These are phyloP conservation scores for Drosophila parthenogenetica DNA, from an alignment of 2,888 invertebrate genomes.

Conservation along the genomic window DNA sequence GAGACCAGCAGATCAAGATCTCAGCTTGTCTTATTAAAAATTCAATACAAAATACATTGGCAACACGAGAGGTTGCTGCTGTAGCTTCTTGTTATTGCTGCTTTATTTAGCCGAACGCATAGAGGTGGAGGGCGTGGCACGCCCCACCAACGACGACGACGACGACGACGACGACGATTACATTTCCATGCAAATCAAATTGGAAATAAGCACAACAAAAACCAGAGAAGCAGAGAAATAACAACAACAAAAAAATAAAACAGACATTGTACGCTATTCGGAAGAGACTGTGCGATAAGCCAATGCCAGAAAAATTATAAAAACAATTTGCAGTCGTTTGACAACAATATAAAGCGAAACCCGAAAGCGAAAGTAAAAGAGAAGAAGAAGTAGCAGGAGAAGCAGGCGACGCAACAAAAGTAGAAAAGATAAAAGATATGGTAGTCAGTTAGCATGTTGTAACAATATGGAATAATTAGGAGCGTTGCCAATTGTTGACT, in stretches of 20 bases:
- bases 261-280: conserved; percentile 24
- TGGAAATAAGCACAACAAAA: conserved; percentile 56
- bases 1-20: conserved; percentile 29
- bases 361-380: too few relatives aligned
- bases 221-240: neutral
- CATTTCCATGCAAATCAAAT: conserved; percentile 81
- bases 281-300: conserved; percentile 47
- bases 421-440: conserved; percentile 28
- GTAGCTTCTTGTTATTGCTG: conserved; percentile 14
- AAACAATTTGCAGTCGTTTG: conserved; percentile 70
- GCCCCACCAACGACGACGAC: conserved; percentile 21
- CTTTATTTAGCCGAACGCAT: conserved; percentile 18
- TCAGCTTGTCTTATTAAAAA: conserved; percentile 72
- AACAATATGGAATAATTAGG: conserved; percentile 58
- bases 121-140: neutral
- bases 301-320: conserved; percentile 64
- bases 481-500: conserved; percentile 35
- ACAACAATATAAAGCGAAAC: conserved; percentile 11
- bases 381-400: neutral
- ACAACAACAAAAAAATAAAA: neutral
- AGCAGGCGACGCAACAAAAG: neutral
- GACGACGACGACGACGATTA: conserved; percentile 60
- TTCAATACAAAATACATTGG: conserved; percentile 77
- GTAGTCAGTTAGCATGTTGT: conserved; percentile 27
- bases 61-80: conserved; percentile 33